phyloP scores from a whole-genome alignment of 1,140 invertebrate genomes.

The Asobara japonica region DNA sequence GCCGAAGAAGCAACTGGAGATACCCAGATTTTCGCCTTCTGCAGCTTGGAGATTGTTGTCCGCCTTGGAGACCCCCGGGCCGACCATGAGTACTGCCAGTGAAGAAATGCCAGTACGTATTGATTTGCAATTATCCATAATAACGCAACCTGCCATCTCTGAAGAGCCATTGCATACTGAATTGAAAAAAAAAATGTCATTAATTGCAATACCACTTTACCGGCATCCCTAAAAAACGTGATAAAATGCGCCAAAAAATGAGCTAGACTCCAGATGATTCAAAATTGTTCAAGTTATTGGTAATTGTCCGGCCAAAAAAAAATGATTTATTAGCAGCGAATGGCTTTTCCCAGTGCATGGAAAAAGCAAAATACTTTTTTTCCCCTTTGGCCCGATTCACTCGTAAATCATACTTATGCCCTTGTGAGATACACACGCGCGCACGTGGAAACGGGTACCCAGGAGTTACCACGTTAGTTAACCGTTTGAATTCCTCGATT shows the following conservation, averaged over 20 bases:
- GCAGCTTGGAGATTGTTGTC: slow-evolving; percentile 83
- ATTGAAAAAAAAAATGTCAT: no score
- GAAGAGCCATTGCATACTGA: no score
- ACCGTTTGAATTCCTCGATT: slow-evolving; percentile 33
- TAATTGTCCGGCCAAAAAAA: no score
- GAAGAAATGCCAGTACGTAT: slow-evolving; percentile 56
- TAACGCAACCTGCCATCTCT: background rate
- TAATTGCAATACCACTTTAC: no score
- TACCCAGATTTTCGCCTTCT: slow-evolving; percentile 82
- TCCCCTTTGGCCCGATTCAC: background rate
- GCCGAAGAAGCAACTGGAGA: slow-evolving; percentile 78
- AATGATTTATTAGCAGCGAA: no score
- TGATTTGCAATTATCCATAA: slow-evolving; percentile 19
- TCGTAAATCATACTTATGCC: slow-evolving; percentile 21
- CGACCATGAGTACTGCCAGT: slow-evolving; percentile 54
- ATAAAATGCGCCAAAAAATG: no score
- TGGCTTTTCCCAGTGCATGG: background rate
- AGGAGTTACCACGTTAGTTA: slow-evolving; percentile 49
- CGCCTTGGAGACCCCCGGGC: slow-evolving; percentile 53
- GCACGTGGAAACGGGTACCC: slow-evolving; percentile 58
- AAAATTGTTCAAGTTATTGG: no score
- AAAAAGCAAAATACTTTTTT: background rate
- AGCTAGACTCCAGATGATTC: no score
- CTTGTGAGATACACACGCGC: slow-evolving; percentile 3
- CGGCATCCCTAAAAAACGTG: no score